Percentiles rank a stretch among this genome's conserved stretches.
Conservation (phyloP, 2,888 invertebrate genomes). For the Yponomeuta cagnagella region DNA sequence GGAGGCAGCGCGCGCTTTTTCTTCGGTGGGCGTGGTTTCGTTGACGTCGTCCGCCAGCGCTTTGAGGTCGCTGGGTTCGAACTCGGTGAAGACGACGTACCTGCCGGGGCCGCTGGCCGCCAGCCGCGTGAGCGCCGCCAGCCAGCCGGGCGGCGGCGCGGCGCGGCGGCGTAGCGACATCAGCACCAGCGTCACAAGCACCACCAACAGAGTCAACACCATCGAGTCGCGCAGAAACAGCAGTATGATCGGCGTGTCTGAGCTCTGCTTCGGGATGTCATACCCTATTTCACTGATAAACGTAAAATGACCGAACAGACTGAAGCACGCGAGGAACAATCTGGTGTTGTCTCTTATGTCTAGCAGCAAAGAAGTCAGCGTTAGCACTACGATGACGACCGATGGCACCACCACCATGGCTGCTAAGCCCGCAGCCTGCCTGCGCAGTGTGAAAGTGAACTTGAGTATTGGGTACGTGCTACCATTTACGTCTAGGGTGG, state of each 20-base stretch:
- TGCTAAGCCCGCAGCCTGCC: slow-evolving; percentile 74
- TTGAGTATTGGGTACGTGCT: slow-evolving; percentile 77
- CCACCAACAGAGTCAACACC: slow-evolving; percentile 50
- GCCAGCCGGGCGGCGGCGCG: slow-evolving; percentile 49
- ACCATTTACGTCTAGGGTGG: slow-evolving; percentile 68
- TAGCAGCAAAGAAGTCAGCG: slow-evolving; percentile 73
- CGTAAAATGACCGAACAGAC: slow-evolving; percentile 77
- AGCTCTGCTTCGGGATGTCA: slow-evolving; percentile 76
- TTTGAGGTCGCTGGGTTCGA: slow-evolving; percentile 50
- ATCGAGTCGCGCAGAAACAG: slow-evolving; percentile 63
- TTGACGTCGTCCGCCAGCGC: slow-evolving; percentile 36
- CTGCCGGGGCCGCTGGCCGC: slow-evolving; percentile 51
- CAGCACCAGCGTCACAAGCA: slow-evolving; percentile 48
- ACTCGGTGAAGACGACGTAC: slow-evolving; percentile 63
- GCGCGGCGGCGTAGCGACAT: slow-evolving; percentile 43
- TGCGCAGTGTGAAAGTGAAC: slow-evolving; percentile 72
- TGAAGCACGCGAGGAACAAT: slow-evolving; percentile 71
- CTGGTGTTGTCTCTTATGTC: slow-evolving; percentile 75
- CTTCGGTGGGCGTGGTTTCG: slow-evolving; percentile 24
- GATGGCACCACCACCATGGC: slow-evolving; percentile 75
- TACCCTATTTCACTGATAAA: slow-evolving; percentile 77
- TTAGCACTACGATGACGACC: slow-evolving; percentile 71
- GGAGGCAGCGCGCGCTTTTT: slow-evolving; percentile 26
- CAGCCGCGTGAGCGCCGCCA: slow-evolving; percentile 43
- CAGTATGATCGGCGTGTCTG: slow-evolving; percentile 73